These are phyloP conservation scores for Bovichtus diacanthus DNA, from an alignment of 2,797 vertebrate species.

Conservation along the genomic window DNA sequence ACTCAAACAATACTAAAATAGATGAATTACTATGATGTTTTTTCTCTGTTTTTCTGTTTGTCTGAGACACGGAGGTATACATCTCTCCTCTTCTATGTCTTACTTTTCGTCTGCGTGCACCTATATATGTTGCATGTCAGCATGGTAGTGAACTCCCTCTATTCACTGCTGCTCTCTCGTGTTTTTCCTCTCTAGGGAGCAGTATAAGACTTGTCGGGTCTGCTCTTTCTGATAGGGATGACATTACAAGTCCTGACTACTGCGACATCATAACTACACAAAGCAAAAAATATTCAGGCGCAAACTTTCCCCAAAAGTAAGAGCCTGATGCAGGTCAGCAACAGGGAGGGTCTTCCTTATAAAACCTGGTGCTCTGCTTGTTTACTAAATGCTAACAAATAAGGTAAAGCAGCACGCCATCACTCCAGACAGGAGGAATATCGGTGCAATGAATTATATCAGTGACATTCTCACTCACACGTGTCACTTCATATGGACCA, in stretches of 20 bases:
- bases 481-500: constrained; percentile 36
- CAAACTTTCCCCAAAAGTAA: constrained; percentile 38
- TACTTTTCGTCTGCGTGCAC: constrained; percentile 32
- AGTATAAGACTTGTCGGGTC: constrained; percentile 86
- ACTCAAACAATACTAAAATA: not conserved
- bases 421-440: constrained; percentile 40
- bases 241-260: constrained; percentile 70
- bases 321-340: constrained; percentile 38
- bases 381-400: constrained; percentile 33
- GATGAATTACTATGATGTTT: not conserved
- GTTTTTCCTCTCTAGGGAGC: constrained; percentile 82
- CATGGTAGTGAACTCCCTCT: constrained; percentile 55
- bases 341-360: constrained; percentile 44
- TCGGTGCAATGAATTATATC: constrained; percentile 30
- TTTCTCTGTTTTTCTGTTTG: constrained; percentile 29
- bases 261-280: constrained; percentile 62
- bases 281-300: constrained; percentile 45
- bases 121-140: constrained; percentile 57
- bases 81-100: constrained; percentile 12
- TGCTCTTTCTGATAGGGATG: constrained; percentile 83
- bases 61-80: constrained; percentile 20
- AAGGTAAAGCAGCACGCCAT: constrained; percentile 7
- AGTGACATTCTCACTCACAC: constrained; percentile 28
- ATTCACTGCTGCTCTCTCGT: constrained; percentile 78
- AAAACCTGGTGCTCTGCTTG: constrained; percentile 34